Conservation (phyloP, 2,113 vertebrate species). For the Tachuris rubrigastra region DNA sequence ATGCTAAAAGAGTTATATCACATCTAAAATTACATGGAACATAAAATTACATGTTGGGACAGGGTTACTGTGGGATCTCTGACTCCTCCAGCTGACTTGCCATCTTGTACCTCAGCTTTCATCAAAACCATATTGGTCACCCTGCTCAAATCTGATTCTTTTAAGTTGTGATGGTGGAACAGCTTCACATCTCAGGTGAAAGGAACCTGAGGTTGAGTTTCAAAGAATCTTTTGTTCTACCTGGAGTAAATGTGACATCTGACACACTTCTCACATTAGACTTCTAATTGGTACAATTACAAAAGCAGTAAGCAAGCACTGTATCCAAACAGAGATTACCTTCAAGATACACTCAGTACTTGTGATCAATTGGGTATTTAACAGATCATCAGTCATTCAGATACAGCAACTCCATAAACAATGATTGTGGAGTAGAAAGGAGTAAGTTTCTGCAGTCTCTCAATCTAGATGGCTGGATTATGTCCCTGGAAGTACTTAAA, state of each 20-base stretch:
- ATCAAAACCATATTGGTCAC: neutral
- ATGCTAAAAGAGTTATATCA: neutral
- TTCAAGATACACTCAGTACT: neutral
- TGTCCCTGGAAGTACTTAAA: neutral
- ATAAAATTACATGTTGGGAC: neutral
- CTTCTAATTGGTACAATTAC: neutral
- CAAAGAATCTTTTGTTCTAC: neutral
- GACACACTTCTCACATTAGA: neutral
- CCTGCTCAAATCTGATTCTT: neutral
- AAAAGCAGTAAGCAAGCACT: neutral
- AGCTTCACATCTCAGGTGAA: neutral
- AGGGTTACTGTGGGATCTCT: neutral
- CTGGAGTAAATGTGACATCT: neutral
- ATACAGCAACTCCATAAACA: neutral
- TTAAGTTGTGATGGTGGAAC: neutral
- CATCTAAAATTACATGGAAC: neutral
- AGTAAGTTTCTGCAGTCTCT: neutral
- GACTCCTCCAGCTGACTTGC: neutral
- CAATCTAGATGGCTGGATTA: neutral
- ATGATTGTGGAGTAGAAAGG: neutral
- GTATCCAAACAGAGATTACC: neutral
- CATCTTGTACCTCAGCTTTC: neutral
- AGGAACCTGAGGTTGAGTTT: neutral
- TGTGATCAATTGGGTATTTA: neutral
- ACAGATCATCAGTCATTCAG: neutral